Base-by-base conservation (phyloP, 2,797 vertebrate species). In the Tolypeutes matacus region DNA sequence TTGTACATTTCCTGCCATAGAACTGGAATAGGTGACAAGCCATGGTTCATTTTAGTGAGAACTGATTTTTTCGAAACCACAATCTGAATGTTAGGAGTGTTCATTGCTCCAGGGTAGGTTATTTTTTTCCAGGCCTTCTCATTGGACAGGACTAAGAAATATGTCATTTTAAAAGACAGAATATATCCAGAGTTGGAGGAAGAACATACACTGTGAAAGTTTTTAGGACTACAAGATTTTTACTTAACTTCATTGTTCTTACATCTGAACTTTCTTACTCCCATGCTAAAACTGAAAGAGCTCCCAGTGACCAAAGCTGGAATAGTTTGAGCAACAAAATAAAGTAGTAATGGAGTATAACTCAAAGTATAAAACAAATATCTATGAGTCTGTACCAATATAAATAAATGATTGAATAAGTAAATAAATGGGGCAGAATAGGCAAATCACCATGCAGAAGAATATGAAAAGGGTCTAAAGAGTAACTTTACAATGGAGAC, bases 141-240 rank as follows among this genome's bases (percentile, higher is more conserved):
- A 81, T 29, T 93, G 49, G 39, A 56, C n/a, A 77, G 11, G 14
- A 67, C 23, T 46, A 69, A 87, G 27, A 62, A 89, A 83, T 36
- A 15, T 78, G 14, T 60, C 46, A 31, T 77, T 77, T 65, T 7
- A 56, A 25, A 69, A 51, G 39, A 36, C 49, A 86, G 49, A 83
- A 7, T 89, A 49, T 84, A 60, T 84, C 21, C 95, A 97, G 98
- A 96, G 98, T 98, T 80, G 98, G 98, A 72, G 98, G 98, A 95
- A 97, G 98, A 93, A 98, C 98, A 17, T 98, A 97, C 93, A 98
- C 98, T 14, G 53, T 98, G 89, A 97, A 87, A 34, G 98, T 92
- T 92, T 67, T 65, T 84, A 92, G 73, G 39, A 87, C 27, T 36
- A 73, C 23, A 60, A 10, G 15, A 4, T 86, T 89, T 93, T 87